Percentiles rank a stretch among this genome's conserved stretches.
Evolutionary conservation across 2,888 invertebrate genomes (phyloP).

Genomic region (Dynastes tityus): DNA sequence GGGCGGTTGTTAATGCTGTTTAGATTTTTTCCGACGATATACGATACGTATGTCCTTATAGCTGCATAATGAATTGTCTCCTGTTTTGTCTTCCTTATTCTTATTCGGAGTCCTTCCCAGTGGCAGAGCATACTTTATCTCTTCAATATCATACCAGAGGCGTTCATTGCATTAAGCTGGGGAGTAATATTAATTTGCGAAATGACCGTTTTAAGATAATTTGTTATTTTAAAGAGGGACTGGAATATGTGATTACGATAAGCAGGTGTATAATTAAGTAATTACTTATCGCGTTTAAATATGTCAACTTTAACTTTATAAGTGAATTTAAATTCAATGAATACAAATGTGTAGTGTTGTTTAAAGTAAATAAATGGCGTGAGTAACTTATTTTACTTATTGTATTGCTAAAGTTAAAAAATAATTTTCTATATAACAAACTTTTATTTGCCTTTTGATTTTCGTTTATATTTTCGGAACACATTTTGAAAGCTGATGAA

Average conservation of each 20-base stretch:
- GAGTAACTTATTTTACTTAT: too few relatives aligned
- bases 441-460: too few relatives aligned
- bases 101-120: background rate
- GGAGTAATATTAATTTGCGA: background rate
- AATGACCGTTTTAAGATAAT: background rate
- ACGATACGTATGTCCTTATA: constrained; percentile 1
- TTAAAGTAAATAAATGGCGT: too few relatives aligned
- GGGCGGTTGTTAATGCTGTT: background rate
- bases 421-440: too few relatives aligned
- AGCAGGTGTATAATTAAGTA: background rate
- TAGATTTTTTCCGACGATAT: constrained; percentile 1
- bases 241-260: background rate
- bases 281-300: constrained; percentile 4
- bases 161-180: background rate
- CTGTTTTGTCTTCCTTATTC: background rate
- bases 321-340: too few relatives aligned
- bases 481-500: too few relatives aligned
- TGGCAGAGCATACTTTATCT: background rate
- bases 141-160: background rate
- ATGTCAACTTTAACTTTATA: background rate
- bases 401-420: too few relatives aligned
- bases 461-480: too few relatives aligned
- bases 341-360: too few relatives aligned
- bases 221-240: background rate
- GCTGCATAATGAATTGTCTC: background rate